Percentiles rank a stretch among this genome's conserved stretches.
These are phyloP conservation scores for Odontesthes bonariensis DNA, from an alignment of 2,113 vertebrate species.

Conservation along the genomic window DNA sequence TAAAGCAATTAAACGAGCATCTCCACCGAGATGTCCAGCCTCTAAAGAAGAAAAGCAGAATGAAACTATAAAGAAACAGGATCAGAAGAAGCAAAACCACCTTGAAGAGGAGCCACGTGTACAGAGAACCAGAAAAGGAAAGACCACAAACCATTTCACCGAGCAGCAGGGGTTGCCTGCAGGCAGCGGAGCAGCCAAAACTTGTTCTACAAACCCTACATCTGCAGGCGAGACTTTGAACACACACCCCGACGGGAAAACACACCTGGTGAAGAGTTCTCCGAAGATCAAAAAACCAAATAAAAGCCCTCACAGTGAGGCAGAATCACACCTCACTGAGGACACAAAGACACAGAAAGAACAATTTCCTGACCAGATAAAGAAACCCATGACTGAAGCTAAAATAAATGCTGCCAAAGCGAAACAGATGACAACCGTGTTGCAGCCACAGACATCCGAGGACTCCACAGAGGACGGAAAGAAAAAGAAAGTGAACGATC, in stretches of 20 bases:
- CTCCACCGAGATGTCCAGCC: neutral
- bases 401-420: neutral
- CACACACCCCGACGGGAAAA: no score
- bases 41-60: neutral
- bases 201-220: neutral
- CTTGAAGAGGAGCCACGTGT: neutral
- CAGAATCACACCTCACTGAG: neutral
- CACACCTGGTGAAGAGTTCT: neutral
- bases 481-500: neutral
- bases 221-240: neutral
- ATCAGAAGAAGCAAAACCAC: neutral
- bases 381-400: neutral
- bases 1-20: neutral
- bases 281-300: neutral
- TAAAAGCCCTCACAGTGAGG: no score
- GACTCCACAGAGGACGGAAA: neutral
- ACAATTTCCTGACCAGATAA: neutral
- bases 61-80: neutral
- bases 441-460: no score
- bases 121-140: neutral
- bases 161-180: neutral
- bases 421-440: neutral
- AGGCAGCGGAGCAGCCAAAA: neutral
- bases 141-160: neutral
- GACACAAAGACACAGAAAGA: neutral